phyloP scores from a whole-genome alignment of 2,797 vertebrate genomes.

The Leptoclinus maculatus region DNA sequence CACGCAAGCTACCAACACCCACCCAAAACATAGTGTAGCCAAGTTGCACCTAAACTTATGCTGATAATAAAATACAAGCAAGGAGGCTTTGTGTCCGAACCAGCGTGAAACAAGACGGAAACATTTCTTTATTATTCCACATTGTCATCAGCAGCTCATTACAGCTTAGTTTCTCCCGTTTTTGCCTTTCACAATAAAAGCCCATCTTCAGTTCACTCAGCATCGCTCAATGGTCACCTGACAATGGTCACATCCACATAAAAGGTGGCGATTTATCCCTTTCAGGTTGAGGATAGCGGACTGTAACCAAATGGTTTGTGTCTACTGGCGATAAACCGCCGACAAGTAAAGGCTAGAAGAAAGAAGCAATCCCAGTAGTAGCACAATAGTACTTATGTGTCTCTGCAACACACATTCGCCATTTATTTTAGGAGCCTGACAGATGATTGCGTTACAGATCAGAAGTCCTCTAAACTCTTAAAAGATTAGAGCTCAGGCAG shows the following conservation, averaged over 20 bases:
- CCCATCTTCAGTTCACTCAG: background rate
- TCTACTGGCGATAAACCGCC: background rate
- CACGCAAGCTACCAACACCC: background rate
- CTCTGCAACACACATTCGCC: background rate
- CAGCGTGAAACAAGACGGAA: too few species aligned
- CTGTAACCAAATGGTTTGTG: slow-evolving; percentile 6
- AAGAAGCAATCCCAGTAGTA: background rate
- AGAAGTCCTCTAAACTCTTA: slow-evolving; percentile 25
- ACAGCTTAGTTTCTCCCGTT: too few species aligned
- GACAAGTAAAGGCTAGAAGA: background rate
- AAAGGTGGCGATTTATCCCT: background rate
- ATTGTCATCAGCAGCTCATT: too few species aligned
- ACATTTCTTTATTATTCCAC: too few species aligned
- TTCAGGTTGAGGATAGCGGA: background rate
- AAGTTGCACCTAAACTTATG: background rate
- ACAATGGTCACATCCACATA: background rate
- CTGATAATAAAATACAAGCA: background rate
- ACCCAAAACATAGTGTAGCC: background rate
- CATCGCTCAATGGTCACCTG: background rate
- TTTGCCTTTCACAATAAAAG: too few species aligned
- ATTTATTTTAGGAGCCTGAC: slow-evolving; percentile 22
- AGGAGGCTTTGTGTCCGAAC: too few species aligned
- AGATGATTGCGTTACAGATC: slow-evolving; percentile 25
- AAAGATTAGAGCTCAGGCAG: slow-evolving; percentile 45
- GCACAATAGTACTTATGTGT: background rate